Conservation (phyloP, 2,113 vertebrate species). For the Cavia porcellus region DNA sequence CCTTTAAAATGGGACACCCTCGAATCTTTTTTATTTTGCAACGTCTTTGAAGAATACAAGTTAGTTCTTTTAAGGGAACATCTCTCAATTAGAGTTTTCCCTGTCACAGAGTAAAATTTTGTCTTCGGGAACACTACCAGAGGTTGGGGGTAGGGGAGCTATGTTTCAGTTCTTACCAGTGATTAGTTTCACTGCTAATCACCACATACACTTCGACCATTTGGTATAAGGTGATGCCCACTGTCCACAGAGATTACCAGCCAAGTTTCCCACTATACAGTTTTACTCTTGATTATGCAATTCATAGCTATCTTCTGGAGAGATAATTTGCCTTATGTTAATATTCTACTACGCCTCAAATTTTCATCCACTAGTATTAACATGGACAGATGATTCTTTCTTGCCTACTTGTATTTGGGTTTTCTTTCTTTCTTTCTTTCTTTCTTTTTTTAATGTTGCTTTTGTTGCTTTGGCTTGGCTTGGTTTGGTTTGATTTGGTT, state of each 20-base stretch:
- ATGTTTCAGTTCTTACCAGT: neutral
- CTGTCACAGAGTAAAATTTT: neutral
- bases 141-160: neutral
- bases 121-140: neutral
- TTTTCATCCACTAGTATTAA: neutral
- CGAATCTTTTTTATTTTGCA: neutral
- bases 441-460: neutral
- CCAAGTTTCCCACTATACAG: neutral
- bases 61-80: conserved; percentile 1
- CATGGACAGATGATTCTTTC: neutral
- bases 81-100: neutral
- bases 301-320: neutral
- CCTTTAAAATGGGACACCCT: neutral
- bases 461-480: neutral
- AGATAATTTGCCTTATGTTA: neutral
- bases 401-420: neutral
- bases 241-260: neutral
- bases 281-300: neutral
- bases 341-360: neutral
- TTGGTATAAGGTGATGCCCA: neutral
- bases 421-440: too few species aligned
- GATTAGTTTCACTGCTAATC: neutral
- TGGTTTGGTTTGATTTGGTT: neutral
- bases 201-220: neutral
- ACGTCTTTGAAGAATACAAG: conserved; percentile 32